Evolutionary conservation across 2,113 vertebrate genomes (phyloP), one percentile per base, ranked within the genome.

Genomic region (Leucosticte australis): DNA sequence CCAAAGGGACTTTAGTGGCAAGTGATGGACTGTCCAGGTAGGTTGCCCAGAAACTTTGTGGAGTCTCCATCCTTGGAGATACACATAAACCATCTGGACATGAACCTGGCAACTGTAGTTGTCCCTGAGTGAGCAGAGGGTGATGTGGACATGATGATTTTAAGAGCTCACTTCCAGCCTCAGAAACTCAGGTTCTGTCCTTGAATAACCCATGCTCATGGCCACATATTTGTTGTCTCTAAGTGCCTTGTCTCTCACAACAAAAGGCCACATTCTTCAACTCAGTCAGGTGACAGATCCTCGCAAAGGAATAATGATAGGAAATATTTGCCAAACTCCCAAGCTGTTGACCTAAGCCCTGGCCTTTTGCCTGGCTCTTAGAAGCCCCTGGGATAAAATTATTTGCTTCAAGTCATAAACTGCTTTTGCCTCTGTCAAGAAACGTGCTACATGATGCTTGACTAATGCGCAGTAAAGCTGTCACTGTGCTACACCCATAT

Each of bases 331-430:
- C 65, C 76, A 90, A 31, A 90, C 30, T 93, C 73, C 76, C 67
- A 57, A 83, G 41, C 27, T 84, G 60, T 77, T 96, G 80, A 95
- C 92, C 89, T 87, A 78, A 89, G 22, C 28, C 42, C 33, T 90
- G 79, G 78, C 63, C 63, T 87, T 93, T 94, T 73, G 85, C 55
- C 50, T 93, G 68, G 21, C 39, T 90, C 71, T 77, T 37, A 81
- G 90, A 93, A 94, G 33, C 94, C 80, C 35, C 33, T 89, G 89
- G 68, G 83, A 88, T 83, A 63, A 70, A 97, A 93, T 87, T 0
- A 70, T 95, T 95, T 96, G 68, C 73, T 94, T 94, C 80, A 92
- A 92, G 92, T 90, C 47, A 75, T 83, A 93, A 94, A 93, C 76
- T 78, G 60, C 39, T 80, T 93, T 92, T 93, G 33, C 83, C 41